phyloP scores from a whole-genome alignment of 2,113 vertebrate species.

The Seriola aureovittata region DNA sequence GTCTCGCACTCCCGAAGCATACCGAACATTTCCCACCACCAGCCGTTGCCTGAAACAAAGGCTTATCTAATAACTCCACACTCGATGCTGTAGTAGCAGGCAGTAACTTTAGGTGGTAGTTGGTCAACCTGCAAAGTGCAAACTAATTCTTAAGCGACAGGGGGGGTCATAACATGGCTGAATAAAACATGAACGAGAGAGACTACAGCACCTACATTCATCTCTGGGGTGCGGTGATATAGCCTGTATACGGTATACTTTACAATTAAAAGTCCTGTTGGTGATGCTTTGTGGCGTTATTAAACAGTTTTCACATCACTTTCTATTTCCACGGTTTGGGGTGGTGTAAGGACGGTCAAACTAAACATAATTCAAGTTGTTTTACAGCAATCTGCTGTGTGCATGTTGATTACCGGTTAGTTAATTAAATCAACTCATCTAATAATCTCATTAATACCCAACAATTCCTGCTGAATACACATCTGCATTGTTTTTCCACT shows the following conservation, averaged over 20 bases:
- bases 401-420: not conserved
- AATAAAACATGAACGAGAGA: constrained; percentile 25
- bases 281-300: not conserved
- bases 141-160: constrained; percentile 4
- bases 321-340: not conserved
- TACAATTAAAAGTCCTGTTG: not conserved
- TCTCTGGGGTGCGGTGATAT: not conserved
- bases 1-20: constrained; percentile 28
- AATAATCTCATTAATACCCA: not conserved
- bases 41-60: constrained; percentile 33
- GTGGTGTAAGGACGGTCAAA: not conserved
- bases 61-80: constrained; percentile 8
- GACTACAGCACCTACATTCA: not conserved
- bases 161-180: constrained; percentile 4
- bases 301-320: not conserved
- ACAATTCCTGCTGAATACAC: not conserved
- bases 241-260: not conserved
- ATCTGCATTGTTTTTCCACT: not conserved
- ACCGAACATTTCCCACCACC: constrained; percentile 47
- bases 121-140: not conserved
- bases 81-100: not conserved
- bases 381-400: not conserved
- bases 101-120: constrained; percentile 11
- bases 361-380: not conserved
- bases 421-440: not conserved